A percentile compares a stretch with the other conserved stretches of the same genome.
Conservation (phyloP, 2,888 invertebrate species). For the Danaus chrysippus region DNA sequence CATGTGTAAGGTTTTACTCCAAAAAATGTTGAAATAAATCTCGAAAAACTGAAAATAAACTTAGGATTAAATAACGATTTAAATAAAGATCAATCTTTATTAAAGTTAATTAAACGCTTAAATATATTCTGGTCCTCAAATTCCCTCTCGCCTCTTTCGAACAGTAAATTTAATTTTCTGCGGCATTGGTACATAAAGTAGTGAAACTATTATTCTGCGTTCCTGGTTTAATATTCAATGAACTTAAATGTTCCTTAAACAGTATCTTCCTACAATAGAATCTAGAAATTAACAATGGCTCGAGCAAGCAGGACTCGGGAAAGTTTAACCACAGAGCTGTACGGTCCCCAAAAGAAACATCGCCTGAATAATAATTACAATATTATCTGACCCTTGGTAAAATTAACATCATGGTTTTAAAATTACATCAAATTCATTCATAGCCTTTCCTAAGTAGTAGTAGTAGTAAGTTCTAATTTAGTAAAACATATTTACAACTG, state of each 20-base stretch:
- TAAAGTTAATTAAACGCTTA: no score
- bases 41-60: neutral
- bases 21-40: no score
- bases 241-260: slow-evolving; percentile 25
- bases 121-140: neutral
- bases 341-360: slow-evolving; percentile 16
- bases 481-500: no score
- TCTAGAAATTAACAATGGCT: slow-evolving; percentile 30
- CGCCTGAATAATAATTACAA: neutral
- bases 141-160: neutral
- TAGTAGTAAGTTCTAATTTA: no score
- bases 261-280: slow-evolving; percentile 27
- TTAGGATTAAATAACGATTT: neutral
- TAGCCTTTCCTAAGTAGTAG: no score
- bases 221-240: slow-evolving; percentile 25
- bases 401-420: no score
- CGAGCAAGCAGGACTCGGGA: slow-evolving; percentile 24
- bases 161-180: neutral
- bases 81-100: no score
- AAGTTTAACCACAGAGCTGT: slow-evolving; percentile 24
- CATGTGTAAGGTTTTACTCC: no score
- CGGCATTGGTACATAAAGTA: neutral
- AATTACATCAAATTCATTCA: no score
- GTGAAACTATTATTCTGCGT: slow-evolving; percentile 6
- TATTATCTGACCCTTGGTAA: neutral